Percentiles rank a stretch among this genome's conserved stretches.
phyloP scores from a whole-genome alignment of 2,797 vertebrate species.

The Peromyscus nudipes region DNA sequence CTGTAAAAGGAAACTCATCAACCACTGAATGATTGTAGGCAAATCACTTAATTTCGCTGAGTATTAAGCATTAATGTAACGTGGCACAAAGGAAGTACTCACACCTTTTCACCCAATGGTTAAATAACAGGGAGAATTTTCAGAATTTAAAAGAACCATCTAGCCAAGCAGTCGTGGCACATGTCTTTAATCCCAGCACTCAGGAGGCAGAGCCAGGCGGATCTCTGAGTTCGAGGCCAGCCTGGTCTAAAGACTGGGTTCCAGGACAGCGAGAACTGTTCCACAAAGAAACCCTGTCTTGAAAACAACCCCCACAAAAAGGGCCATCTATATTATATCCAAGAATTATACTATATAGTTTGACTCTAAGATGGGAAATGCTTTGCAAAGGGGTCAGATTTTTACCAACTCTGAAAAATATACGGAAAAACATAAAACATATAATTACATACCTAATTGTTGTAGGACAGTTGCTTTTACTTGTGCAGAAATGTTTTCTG shows the following conservation, averaged over 20 bases:
- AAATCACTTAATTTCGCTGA: slow-evolving; percentile 44
- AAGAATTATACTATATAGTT: slow-evolving; percentile 13
- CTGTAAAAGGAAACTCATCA: slow-evolving; percentile 57
- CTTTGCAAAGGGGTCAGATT: slow-evolving; percentile 33
- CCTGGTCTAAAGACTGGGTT: background rate
- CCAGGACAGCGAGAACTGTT: background rate
- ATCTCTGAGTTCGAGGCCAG: background rate
- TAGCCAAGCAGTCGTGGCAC: background rate
- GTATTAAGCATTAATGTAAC: background rate
- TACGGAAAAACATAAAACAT: slow-evolving; percentile 21
- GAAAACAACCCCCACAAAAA: background rate
- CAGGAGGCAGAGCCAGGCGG: too few species aligned
- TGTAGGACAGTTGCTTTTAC: slow-evolving; percentile 99
- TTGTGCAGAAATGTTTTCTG: slow-evolving; percentile 97
- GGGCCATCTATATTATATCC: background rate
- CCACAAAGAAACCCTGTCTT: background rate
- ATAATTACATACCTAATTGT: slow-evolving; percentile 95
- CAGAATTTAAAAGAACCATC: slow-evolving; percentile 40
- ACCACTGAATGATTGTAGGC: slow-evolving; percentile 20
- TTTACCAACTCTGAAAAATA: slow-evolving; percentile 58
- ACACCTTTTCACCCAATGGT: background rate
- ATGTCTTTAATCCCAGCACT: too few species aligned
- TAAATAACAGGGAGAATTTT: slow-evolving; percentile 63
- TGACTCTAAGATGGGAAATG: background rate
- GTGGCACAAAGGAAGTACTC: slow-evolving; percentile 33